phyloP scores from a whole-genome alignment of 1,140 invertebrate genomes.

The Caenorhabditis tropicalis region DNA sequence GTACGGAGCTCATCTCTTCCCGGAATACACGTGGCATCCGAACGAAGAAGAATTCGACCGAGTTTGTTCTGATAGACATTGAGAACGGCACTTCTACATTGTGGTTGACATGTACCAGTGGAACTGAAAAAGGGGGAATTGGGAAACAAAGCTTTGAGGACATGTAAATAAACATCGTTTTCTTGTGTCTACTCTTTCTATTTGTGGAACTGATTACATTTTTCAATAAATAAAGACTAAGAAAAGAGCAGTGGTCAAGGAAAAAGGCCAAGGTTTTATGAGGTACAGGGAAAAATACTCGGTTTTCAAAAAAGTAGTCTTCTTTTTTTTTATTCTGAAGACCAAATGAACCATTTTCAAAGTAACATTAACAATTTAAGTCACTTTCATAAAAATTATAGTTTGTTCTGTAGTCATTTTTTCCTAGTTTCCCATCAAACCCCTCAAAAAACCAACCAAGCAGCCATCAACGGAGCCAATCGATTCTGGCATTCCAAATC shows the following conservation, averaged over 20 bases:
- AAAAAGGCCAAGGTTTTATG: no score
- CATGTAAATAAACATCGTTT: not conserved
- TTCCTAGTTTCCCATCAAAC: no score
- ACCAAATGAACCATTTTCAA: no score
- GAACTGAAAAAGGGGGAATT: conserved; percentile 45
- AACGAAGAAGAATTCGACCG: conserved; percentile 30
- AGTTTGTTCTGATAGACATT: conserved; percentile 56
- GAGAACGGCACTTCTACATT: conserved; percentile 51
- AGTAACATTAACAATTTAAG: no score
- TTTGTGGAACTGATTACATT: not conserved
- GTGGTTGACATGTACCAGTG: conserved; percentile 52
- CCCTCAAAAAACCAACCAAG: conserved; percentile 49
- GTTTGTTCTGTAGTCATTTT: no score
- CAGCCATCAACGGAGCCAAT: conserved; percentile 53
- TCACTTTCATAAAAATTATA: no score
- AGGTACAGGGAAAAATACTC: not conserved
- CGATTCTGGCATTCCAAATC: conserved; percentile 53
- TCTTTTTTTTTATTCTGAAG: no score
- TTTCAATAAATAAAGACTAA: not conserved
- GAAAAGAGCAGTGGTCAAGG: not conserved
- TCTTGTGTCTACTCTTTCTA: not conserved
- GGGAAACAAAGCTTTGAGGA: not conserved
- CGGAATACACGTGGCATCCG: conserved; percentile 52
- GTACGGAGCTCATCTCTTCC: conserved; percentile 47
- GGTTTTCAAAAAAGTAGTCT: no score